Evolutionary conservation across 2,113 vertebrate genomes (phyloP), one percentile per base, ranked within the genome.

Genomic region (Lepus europaeus): DNA sequence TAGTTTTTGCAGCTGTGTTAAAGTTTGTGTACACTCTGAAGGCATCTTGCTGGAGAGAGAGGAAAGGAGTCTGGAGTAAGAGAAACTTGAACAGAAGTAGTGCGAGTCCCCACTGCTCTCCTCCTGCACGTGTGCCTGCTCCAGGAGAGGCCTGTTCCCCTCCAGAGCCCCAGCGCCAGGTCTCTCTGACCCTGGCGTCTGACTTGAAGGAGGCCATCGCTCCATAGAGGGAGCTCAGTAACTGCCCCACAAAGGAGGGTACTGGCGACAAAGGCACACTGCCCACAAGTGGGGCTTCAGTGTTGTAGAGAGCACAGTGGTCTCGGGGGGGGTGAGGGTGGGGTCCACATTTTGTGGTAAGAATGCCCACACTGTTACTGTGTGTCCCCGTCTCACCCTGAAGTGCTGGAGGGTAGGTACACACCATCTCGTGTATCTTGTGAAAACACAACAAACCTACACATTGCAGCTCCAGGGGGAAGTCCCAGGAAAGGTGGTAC

Each of bases 1-100:
- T 89, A 12, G 33, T 80, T 39, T 89, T 91, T 77, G 56, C 12
- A 76, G 59, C 59, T 83, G 77, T 90, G 87, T 83, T 68, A 85
- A 80, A 86, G 27, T 87, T 84, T 89, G 49, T 36, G 31, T 87
- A 83, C n/a, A 63, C 73, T 56, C 49, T 16, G 53, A 56, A 59
- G 61, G 23, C 89, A 1, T 66, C 49, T 31, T 53, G 5, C 39
- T 69, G 25, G 20, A 45, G 63, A 39, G 9, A 45, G 20, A 36
- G 27, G 19, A 31, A 29, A 36, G 29, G 19, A 31, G 23, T 83
- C 33, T 91, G 31, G 82, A 79, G 45, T 79, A 69, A 39, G 9
- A 74, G 84, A 25, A 95, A 66, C 63, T 61, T 7, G 29, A 6
- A n/a, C 16, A 78, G 66, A 93, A n/a, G 19, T 22, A 39, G 5